These are phyloP conservation scores for Pemphredon lugubris DNA, from an alignment of 2,888 invertebrate species.

Conservation along the genomic window DNA sequence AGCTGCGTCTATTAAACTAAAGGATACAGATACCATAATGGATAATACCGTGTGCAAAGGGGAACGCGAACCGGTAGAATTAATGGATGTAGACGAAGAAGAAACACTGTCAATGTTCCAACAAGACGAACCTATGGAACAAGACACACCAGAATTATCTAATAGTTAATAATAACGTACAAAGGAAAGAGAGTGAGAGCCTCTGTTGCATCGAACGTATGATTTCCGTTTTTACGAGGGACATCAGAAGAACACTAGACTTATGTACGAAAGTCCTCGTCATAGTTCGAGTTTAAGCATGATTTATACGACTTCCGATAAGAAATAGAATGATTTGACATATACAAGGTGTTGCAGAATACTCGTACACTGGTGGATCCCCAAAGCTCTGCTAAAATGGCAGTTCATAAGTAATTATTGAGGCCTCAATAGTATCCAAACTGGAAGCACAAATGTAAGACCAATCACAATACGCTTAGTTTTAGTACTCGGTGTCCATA, in stretches of 20 bases:
- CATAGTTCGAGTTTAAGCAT: conserved; percentile 18
- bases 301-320: conserved; percentile 37
- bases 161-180: conserved; percentile 73
- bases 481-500: no score
- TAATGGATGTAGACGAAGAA: conserved; percentile 78
- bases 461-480: no score
- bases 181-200: conserved; percentile 28
- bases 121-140: conserved; percentile 78
- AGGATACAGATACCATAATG: conserved; percentile 40
- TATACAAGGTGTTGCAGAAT: no score
- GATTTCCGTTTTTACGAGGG: conserved; percentile 42
- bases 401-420: no score
- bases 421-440: no score
- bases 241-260: conserved; percentile 26
- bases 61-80: conserved; percentile 63
- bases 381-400: no score
- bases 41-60: conserved; percentile 50
- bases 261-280: conserved; percentile 26
- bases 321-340: conserved; percentile 20
- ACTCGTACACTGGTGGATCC: no score
- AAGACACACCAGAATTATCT: conserved; percentile 72
- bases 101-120: conserved; percentile 66
- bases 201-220: conserved; percentile 39
- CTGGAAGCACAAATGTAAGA: no score
- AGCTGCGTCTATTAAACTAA: conserved; percentile 39